phyloP scores from a whole-genome alignment of 2,113 vertebrate genomes.

The Astur gentilis region DNA sequence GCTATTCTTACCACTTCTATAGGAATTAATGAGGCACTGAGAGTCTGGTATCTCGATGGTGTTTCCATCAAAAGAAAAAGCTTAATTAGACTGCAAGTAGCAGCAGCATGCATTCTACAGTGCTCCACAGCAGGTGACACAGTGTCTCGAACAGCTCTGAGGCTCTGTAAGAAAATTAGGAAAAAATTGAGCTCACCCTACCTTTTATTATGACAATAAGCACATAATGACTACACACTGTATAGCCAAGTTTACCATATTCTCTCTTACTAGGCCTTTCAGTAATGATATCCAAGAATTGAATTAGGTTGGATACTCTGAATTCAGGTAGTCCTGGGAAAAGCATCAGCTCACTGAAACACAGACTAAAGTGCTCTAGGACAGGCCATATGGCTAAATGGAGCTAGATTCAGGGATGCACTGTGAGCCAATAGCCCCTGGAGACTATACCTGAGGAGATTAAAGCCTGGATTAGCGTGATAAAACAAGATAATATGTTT shows the following conservation, averaged over 20 bases:
- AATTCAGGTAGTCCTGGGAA: neutral
- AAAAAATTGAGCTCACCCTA: neutral
- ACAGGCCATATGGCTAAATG: too few species aligned
- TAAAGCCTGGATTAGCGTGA: neutral
- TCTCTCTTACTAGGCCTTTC: neutral
- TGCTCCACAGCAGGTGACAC: neutral
- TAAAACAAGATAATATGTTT: neutral
- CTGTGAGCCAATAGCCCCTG: neutral
- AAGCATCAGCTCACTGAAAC: neutral
- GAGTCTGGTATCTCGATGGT: neutral
- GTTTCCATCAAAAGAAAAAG: neutral
- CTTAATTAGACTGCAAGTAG: neutral
- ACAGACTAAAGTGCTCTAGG: neutral
- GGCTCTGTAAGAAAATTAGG: neutral
- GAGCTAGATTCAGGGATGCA: neutral
- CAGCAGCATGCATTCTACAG: neutral
- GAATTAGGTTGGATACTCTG: too few species aligned
- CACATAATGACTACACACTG: fast-evolving
- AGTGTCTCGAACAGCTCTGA: neutral
- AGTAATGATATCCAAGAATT: neutral
- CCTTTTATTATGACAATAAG: neutral
- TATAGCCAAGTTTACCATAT: neutral
- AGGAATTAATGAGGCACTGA: neutral
- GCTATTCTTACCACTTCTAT: neutral
- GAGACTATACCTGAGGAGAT: neutral